Conservation (phyloP, 2,888 invertebrate genomes). For the Eudemis profundana region DNA sequence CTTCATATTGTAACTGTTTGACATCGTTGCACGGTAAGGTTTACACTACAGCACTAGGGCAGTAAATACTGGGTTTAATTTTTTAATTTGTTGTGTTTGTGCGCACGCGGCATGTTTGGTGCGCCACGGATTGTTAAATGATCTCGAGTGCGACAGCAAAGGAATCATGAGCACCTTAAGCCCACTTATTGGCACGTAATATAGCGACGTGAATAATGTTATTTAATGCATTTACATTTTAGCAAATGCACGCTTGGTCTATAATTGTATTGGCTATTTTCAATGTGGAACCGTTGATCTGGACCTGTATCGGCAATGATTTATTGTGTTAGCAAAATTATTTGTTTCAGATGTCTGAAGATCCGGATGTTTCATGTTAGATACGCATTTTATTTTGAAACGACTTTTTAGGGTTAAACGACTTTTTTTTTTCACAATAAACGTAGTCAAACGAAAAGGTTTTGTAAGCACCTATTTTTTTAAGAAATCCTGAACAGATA, state of each 20-base stretch:
- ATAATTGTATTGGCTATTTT: neutral
- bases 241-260: neutral
- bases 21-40: slow-evolving; percentile 72
- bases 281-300: neutral
- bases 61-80: slow-evolving; percentile 45
- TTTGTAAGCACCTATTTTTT: no score
- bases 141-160: slow-evolving; percentile 53
- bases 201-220: slow-evolving; percentile 16
- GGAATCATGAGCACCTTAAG: slow-evolving; percentile 20
- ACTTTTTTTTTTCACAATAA: no score
- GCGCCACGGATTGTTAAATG: slow-evolving; percentile 60
- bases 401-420: no score
- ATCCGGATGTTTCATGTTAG: no score
- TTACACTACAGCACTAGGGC: slow-evolving; percentile 38
- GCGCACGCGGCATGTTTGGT: slow-evolving; percentile 65
- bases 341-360: no score
- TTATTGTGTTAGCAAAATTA: no score
- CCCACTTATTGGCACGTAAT: slow-evolving; percentile 27
- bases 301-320: no score
- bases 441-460: no score
- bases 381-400: no score
- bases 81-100: slow-evolving; percentile 56
- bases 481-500: no score
- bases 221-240: neutral
- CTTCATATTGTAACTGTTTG: slow-evolving; percentile 79